Conservation (phyloP, 2,113 vertebrate genomes). For the Girardinichthys multiradiatus region DNA sequence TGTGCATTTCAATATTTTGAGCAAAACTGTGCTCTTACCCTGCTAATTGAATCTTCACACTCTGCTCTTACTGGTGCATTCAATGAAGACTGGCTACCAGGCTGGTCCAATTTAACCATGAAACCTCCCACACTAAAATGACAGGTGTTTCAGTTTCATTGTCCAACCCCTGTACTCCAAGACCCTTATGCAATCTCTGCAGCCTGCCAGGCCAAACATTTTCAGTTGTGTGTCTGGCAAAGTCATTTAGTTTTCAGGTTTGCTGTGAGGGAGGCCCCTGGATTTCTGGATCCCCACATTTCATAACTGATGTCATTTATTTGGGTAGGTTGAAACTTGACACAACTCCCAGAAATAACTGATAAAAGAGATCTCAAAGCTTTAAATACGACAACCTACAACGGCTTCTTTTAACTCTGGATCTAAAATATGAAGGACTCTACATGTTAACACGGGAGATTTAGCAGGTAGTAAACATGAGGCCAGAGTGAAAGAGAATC, state of each 20-base stretch:
- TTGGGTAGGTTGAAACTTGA: slow-evolving; percentile 39
- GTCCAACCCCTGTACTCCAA: too few species aligned
- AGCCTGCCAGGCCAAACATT: slow-evolving; percentile 22
- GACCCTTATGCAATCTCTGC: slow-evolving; percentile 24
- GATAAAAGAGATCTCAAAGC: slow-evolving; percentile 14
- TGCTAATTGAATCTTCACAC: too few species aligned
- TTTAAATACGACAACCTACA: slow-evolving; percentile 1
- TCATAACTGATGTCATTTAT: slow-evolving; percentile 53
- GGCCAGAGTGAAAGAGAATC: slow-evolving; percentile 9
- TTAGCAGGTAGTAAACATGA: slow-evolving; percentile 23
- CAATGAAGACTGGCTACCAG: too few species aligned
- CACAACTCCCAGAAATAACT: slow-evolving; percentile 16
- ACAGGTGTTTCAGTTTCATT: too few species aligned
- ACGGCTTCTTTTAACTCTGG: slow-evolving; percentile 2
- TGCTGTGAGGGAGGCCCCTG: slow-evolving; percentile 2
- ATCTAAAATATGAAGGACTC: not conserved
- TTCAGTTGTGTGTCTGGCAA: slow-evolving; percentile 50
- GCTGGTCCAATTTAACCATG: too few species aligned
- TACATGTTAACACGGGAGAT: slow-evolving; percentile 33
- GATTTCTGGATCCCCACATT: slow-evolving; percentile 11
- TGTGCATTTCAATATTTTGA: too few species aligned
- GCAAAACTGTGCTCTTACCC: too few species aligned
- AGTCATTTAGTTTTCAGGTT: slow-evolving; percentile 46
- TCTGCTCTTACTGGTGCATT: too few species aligned
- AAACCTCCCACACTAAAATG: too few species aligned